phyloP scores from a whole-genome alignment of 2,888 invertebrate genomes.

The Salpingus planirostris region DNA sequence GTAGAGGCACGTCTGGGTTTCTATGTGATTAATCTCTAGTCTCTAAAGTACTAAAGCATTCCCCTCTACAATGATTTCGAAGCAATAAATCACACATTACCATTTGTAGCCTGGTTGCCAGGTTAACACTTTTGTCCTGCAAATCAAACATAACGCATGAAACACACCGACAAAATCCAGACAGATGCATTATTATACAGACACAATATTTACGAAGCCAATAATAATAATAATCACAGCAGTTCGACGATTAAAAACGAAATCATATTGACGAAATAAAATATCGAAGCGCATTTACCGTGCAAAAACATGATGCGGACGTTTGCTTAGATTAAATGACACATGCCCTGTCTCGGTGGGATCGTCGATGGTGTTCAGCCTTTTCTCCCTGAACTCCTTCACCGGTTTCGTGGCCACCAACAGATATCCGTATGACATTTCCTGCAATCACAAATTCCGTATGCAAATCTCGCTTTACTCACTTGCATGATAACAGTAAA shows the following conservation, averaged over 20 bases:
- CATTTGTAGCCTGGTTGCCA: constrained; percentile 78
- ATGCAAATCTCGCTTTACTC: too few species aligned
- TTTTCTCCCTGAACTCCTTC: constrained; percentile 43
- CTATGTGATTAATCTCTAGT: too few species aligned
- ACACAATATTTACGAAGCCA: too few species aligned
- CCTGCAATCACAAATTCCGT: constrained; percentile 43
- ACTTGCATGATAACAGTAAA: neutral
- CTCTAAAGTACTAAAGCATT: too few species aligned
- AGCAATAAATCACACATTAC: too few species aligned
- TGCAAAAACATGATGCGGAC: constrained; percentile 48
- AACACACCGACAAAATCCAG: too few species aligned
- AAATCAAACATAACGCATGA: too few species aligned
- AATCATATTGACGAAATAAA: constrained; percentile 47
- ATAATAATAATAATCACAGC: too few species aligned
- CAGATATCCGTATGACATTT: constrained; percentile 81
- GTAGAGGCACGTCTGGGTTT: too few species aligned
- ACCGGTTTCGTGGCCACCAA: constrained; percentile 61
- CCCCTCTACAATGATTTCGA: too few species aligned
- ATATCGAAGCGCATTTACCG: constrained; percentile 43
- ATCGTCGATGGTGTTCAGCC: constrained; percentile 35
- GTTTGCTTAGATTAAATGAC: constrained; percentile 12
- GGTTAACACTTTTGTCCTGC: constrained; percentile 81
- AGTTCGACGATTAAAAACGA: too few species aligned
- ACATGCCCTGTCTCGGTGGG: constrained; percentile 27
- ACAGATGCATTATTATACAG: too few species aligned